A percentile compares a stretch with the other conserved stretches of the same genome.
phyloP scores from a whole-genome alignment of 2,113 vertebrate genomes.

The Coturnix japonica region DNA sequence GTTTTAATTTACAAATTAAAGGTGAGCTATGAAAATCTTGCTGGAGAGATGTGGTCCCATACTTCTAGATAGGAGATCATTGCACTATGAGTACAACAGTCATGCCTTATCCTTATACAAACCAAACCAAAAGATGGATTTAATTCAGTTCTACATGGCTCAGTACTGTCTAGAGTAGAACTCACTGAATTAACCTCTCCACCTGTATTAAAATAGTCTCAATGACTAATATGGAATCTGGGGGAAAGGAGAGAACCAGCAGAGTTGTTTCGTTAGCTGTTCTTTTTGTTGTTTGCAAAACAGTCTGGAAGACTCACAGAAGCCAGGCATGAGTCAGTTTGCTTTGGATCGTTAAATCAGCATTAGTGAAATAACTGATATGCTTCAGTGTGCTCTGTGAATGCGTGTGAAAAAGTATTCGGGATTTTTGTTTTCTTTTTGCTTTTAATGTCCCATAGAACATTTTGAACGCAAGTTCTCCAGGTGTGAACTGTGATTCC shows the following conservation, averaged over 20 bases:
- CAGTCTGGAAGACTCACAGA: background rate
- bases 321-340: background rate
- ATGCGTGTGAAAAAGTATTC: background rate
- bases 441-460: background rate
- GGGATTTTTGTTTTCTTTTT: background rate
- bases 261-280: background rate
- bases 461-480: background rate
- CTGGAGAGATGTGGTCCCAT: background rate
- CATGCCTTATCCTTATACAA: rapidly evolving
- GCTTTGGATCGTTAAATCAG: background rate
- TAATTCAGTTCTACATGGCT: background rate
- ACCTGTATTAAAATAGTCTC: background rate
- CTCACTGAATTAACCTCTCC: background rate
- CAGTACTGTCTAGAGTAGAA: background rate
- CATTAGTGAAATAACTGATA: background rate
- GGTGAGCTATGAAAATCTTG: background rate
- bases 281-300: background rate
- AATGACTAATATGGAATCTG: background rate
- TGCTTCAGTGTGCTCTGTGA: background rate
- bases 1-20: background rate
- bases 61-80: background rate
- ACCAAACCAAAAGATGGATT: background rate
- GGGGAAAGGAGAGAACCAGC: background rate
- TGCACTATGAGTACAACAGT: background rate
- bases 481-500: background rate